A percentile compares a stretch with the other conserved stretches of the same genome.
phyloP scores from a whole-genome alignment of 2,888 invertebrate genomes.

The Salpingus planirostris region DNA sequence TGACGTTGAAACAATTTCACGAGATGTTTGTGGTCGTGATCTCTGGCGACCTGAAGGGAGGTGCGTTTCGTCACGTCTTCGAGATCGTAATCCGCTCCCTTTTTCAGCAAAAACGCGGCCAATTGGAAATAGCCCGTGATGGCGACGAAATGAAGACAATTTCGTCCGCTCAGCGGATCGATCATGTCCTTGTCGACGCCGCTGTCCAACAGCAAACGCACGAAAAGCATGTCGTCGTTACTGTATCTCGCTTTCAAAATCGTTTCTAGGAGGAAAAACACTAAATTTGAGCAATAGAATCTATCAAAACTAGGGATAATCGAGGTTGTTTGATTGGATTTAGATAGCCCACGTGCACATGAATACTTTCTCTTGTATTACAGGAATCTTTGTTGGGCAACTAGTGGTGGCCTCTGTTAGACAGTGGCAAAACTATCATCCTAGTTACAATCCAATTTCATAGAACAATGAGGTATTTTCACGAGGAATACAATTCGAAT shows the following conservation, averaged over 20 bases:
- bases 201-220: constrained; percentile 8
- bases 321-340: no score
- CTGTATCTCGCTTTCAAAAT: constrained; percentile 6
- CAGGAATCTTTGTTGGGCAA: no score
- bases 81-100: constrained; percentile 7
- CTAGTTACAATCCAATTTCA: no score
- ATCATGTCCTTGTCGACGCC: constrained; percentile 11
- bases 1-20: no score
- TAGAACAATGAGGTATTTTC: no score
- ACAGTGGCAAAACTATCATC: no score
- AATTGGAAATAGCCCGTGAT: constrained; percentile 13
- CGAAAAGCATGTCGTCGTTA: constrained; percentile 5
- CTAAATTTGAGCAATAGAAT: no score
- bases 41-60: constrained; percentile 3
- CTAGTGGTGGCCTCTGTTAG: no score
- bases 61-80: constrained; percentile 1
- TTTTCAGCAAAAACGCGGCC: constrained; percentile 8
- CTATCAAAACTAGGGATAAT: no score
- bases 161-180: constrained; percentile 8
- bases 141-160: constrained; percentile 14
- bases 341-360: no score
- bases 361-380: no score
- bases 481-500: no score
- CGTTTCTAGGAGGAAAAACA: constrained; percentile 10
- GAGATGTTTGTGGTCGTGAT: constrained; percentile 7